Conservation (phyloP, 2,888 invertebrate genomes). For the Belgica antarctica region DNA sequence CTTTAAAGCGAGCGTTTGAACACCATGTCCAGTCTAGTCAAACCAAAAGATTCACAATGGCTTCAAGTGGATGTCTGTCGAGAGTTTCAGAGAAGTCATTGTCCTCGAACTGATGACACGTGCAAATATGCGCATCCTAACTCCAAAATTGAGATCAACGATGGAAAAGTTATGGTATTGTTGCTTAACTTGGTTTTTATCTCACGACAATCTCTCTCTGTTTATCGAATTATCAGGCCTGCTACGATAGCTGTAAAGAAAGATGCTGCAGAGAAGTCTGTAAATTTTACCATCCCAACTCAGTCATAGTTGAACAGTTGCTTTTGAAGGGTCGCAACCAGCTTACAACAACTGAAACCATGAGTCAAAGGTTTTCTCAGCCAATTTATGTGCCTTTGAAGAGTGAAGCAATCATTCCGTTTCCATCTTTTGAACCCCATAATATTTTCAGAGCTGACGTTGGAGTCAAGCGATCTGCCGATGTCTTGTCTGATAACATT, state of each 20-base stretch:
- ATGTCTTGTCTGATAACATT: background rate
- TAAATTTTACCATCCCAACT: constrained; percentile 41
- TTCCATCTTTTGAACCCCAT: no score
- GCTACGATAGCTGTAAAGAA: constrained; percentile 35
- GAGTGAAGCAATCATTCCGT: no score
- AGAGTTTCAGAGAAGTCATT: background rate
- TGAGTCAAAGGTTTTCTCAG: no score
- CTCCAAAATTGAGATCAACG: background rate
- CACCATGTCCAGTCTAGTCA: background rate
- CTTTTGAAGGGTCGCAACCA: constrained; percentile 11
- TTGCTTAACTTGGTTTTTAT: no score
- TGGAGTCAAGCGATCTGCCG: constrained; percentile 20
- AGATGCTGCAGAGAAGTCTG: constrained; percentile 25
- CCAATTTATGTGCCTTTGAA: no score
- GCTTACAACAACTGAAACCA: background rate
- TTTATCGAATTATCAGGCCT: no score
- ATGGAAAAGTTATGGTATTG: constrained; percentile 39
- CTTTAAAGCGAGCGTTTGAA: background rate
- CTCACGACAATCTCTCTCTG: no score
- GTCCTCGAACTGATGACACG: background rate
- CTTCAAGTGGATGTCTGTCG: constrained; percentile 40
- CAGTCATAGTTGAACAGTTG: no score
- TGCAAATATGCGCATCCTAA: constrained; percentile 29
- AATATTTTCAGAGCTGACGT: constrained; percentile 21
- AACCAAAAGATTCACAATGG: constrained; percentile 33